Evolutionary conservation across 2,797 vertebrate species (phyloP).

Genomic region (Galago senegalensis): DNA sequence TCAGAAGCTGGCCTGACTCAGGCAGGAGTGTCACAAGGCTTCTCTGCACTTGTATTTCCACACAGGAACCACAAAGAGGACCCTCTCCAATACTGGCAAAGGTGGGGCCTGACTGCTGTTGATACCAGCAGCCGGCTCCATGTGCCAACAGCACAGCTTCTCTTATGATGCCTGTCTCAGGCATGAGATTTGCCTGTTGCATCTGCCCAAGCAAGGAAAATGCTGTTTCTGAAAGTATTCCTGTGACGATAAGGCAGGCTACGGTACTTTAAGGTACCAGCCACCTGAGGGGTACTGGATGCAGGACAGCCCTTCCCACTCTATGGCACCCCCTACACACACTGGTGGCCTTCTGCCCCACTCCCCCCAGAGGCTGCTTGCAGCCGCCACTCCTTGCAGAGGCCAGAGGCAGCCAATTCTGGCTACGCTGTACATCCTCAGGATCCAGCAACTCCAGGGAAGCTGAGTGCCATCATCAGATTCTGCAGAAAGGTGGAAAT

Average conservation of each 20-base stretch:
- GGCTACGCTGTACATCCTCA: not conserved
- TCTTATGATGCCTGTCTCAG: not conserved
- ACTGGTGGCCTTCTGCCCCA: accelerated
- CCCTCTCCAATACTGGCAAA: not conserved
- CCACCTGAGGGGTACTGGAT: too few relatives aligned
- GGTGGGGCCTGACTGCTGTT: not conserved
- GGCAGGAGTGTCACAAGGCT: not conserved
- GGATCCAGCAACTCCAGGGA: not conserved
- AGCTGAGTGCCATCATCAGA: not conserved
- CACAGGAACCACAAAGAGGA: not conserved
- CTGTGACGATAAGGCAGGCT: not conserved
- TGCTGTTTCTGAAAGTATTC: not conserved
- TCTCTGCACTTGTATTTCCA: not conserved
- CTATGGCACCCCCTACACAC: accelerated
- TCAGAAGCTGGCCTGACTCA: not conserved
- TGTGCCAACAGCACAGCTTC: not conserved
- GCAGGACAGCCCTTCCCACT: not conserved
- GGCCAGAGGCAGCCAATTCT: not conserved
- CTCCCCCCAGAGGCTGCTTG: not conserved
- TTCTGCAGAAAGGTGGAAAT: not conserved
- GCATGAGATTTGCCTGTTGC: not conserved
- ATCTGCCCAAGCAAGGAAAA: not conserved
- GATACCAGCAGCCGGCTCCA: not conserved
- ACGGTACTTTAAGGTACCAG: too few relatives aligned
- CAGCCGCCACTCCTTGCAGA: not conserved